Evolutionary conservation across 2,888 invertebrate genomes (phyloP).

Genomic region (Saturnia pavonia): DNA sequence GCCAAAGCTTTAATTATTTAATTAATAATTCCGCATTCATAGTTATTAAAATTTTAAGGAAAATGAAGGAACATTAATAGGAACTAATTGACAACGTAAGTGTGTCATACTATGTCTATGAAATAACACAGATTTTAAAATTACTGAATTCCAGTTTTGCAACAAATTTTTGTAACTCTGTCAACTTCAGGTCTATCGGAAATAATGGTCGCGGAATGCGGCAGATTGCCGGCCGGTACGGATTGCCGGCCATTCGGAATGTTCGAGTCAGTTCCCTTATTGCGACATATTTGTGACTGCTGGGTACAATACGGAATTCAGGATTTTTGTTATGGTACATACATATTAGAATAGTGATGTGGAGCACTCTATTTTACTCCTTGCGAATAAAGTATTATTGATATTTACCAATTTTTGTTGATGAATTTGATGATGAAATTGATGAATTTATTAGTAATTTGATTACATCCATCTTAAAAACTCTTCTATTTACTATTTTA

Average conservation of each 20-base stretch:
- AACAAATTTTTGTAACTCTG: background rate
- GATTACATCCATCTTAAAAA: too few relatives aligned
- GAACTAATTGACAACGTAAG: background rate
- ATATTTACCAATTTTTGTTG: background rate
- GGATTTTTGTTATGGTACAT: conserved; percentile 55
- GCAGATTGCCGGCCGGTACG: conserved; percentile 67
- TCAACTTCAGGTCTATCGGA: conserved; percentile 1
- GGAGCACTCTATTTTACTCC: background rate
- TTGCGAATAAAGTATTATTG: background rate
- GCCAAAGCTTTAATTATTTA: background rate
- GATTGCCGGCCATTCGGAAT: conserved; percentile 70
- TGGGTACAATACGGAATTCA: conserved; percentile 57
- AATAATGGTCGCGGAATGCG: conserved; percentile 51
- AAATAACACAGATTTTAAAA: background rate
- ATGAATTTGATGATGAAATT: too few relatives aligned
- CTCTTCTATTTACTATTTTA: too few relatives aligned
- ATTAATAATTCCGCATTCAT: background rate
- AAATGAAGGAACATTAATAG: too few relatives aligned
- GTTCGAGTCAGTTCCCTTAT: conserved; percentile 77
- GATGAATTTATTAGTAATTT: too few relatives aligned
- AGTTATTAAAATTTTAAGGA: background rate
- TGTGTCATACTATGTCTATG: background rate
- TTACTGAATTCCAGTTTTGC: background rate
- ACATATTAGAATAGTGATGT: background rate
- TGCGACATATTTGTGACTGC: conserved; percentile 68